Conservation (phyloP, 2,888 invertebrate species). For the Drosophila mulleri region DNA sequence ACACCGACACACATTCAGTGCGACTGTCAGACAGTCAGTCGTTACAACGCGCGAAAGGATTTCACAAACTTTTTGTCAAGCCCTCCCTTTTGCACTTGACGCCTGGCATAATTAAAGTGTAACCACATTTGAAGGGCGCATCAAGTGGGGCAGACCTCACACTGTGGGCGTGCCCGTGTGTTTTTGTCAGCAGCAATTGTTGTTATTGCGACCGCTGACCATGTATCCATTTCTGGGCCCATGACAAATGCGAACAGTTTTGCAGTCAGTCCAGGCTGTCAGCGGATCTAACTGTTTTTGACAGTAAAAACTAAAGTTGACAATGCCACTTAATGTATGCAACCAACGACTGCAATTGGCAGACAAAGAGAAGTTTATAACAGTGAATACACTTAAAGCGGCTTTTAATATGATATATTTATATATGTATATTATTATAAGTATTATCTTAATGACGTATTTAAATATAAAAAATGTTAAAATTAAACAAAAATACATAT, state of each 20-base stretch:
- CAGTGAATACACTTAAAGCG: background rate
- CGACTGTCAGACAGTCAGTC: slow-evolving; percentile 1
- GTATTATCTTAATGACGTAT: background rate
- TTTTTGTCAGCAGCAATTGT: slow-evolving; percentile 35
- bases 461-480: background rate
- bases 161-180: slow-evolving; percentile 17
- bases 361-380: background rate
- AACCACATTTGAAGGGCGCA: slow-evolving; percentile 51
- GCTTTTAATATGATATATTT: no score
- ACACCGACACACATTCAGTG: background rate
- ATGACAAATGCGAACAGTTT: slow-evolving; percentile 38
- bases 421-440: no score
- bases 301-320: background rate
- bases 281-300: slow-evolving; percentile 9
- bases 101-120: slow-evolving; percentile 71
- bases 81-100: slow-evolving; percentile 61
- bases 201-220: slow-evolving; percentile 31
- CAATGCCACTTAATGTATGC: background rate
- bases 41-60: slow-evolving; percentile 43
- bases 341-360: background rate
- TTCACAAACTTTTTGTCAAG: slow-evolving; percentile 43
- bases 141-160: background rate
- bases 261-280: slow-evolving; percentile 1
- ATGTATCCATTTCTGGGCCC: slow-evolving; percentile 21
- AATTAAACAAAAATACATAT: no score